Percentiles rank a stretch among this genome's conserved stretches.
phyloP scores from a whole-genome alignment of 2,888 invertebrate genomes.

The Hermaeophaga mercurialis region DNA sequence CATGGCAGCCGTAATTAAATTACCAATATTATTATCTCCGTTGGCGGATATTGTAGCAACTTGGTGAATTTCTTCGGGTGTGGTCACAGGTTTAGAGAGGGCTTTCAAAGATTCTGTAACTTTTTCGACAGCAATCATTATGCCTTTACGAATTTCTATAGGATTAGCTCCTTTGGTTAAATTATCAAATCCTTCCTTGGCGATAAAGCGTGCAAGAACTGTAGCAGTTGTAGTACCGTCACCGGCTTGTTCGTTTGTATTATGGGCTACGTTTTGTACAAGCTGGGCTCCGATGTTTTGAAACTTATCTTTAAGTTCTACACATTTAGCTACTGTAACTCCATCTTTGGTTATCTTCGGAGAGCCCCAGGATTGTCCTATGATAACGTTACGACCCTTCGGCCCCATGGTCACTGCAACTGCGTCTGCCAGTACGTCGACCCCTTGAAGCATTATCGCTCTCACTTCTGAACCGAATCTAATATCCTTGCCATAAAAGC shows the following conservation, averaged over 20 bases:
- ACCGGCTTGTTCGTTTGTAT: slow-evolving; percentile 99
- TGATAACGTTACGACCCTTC: slow-evolving; percentile 98
- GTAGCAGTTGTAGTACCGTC: slow-evolving; percentile 99
- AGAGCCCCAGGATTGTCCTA: slow-evolving; percentile 99
- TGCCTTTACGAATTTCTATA: slow-evolving; percentile 89
- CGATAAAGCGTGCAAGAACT: slow-evolving; percentile 95
- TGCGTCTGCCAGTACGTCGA: slow-evolving; percentile 96
- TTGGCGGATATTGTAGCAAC: slow-evolving; percentile 99
- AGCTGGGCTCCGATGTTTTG: slow-evolving; percentile 98
- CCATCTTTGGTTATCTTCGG: slow-evolving; percentile 99
- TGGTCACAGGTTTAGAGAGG: slow-evolving; percentile 93
- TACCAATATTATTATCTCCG: slow-evolving; percentile 90
- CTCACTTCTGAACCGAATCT: slow-evolving; percentile 97
- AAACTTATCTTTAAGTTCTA: slow-evolving; percentile 98
- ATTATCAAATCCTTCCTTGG: slow-evolving; percentile 98
- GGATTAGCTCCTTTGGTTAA: slow-evolving; percentile 98
- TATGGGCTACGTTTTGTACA: slow-evolving; percentile 99
- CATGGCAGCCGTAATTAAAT: slow-evolving; percentile 97
- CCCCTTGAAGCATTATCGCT: slow-evolving; percentile 96
- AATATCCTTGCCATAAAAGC: slow-evolving; percentile 93
- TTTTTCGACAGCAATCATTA: slow-evolving; percentile 83
- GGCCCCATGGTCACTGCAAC: slow-evolving; percentile 99
- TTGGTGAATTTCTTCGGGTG: slow-evolving; percentile 99
- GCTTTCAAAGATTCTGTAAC: slow-evolving; percentile 87
- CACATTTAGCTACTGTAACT: slow-evolving; percentile 97